phyloP scores from a whole-genome alignment of 2,888 invertebrate genomes.

The Dinocampus coccinellae region DNA sequence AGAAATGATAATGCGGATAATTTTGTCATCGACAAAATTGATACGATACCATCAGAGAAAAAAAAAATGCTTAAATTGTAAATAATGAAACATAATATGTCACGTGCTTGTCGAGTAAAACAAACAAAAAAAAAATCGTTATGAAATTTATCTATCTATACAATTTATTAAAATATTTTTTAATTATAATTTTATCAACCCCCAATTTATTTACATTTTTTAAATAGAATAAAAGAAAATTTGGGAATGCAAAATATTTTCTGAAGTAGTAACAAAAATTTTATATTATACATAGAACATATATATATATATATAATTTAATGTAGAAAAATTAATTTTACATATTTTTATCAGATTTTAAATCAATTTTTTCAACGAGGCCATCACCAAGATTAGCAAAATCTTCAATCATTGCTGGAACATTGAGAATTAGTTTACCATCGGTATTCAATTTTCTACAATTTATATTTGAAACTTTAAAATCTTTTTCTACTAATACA shows the following conservation, averaged over 20 bases:
- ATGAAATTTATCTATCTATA: slow-evolving; percentile 45
- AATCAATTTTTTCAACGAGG: slow-evolving; percentile 74
- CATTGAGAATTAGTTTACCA: slow-evolving; percentile 74
- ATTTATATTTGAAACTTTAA: slow-evolving; percentile 79
- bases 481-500: slow-evolving; percentile 74
- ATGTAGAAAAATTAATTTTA: slow-evolving; percentile 26
- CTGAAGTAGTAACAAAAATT: slow-evolving; percentile 1
- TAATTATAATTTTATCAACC: background rate
- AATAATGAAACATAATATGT: slow-evolving; percentile 50
- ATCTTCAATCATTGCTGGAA: slow-evolving; percentile 79
- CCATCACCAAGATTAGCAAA: slow-evolving; percentile 79
- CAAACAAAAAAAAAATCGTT: slow-evolving; percentile 47
- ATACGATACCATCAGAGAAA: slow-evolving; percentile 33
- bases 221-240: background rate
- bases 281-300: background rate
- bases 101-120: slow-evolving; percentile 54
- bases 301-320: slow-evolving; percentile 22
- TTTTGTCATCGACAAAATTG: slow-evolving; percentile 13
- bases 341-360: slow-evolving; percentile 47
- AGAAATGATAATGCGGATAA: too few relatives aligned
- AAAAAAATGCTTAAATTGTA: slow-evolving; percentile 52
- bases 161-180: slow-evolving; percentile 31
- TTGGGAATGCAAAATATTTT: background rate
- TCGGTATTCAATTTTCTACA: slow-evolving; percentile 71
- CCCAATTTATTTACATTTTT: slow-evolving; percentile 2